A percentile compares a stretch with the other conserved stretches of the same genome.
Conservation (phyloP, 2,113 vertebrate species). For the Paramisgurnus dabryanus region DNA sequence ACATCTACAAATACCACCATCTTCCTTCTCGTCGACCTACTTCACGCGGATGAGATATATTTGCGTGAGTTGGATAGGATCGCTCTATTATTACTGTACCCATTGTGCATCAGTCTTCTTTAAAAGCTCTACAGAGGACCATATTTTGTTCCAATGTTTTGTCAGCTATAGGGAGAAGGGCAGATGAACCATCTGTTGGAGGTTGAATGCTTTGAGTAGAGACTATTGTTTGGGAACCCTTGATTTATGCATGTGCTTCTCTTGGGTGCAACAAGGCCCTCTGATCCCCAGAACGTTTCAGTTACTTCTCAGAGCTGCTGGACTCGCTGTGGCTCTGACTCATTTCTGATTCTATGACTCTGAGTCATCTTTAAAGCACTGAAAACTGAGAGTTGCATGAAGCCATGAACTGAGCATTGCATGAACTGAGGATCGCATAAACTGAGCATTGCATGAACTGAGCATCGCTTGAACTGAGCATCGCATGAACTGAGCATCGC, state of each 20-base stretch:
- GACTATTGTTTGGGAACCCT: constrained; percentile 46
- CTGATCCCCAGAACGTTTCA: constrained; percentile 23
- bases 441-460: too few relatives aligned
- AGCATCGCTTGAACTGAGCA: too few relatives aligned
- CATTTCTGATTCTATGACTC: constrained; percentile 3
- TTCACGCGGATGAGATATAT: not conserved
- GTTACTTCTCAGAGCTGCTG: constrained; percentile 17
- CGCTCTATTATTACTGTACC: constrained; percentile 28
- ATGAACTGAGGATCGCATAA: too few relatives aligned
- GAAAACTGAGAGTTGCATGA: not conserved
- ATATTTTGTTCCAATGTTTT: constrained; percentile 27
- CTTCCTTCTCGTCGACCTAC: not conserved
- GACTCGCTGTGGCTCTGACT: constrained; percentile 11
- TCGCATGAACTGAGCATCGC: too few relatives aligned
- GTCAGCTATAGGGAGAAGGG: constrained; percentile 25
- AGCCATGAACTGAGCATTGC: not conserved
- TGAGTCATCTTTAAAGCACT: constrained; percentile 1
- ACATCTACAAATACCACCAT: constrained; percentile 26
- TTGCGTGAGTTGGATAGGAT: not conserved
- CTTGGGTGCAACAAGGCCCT: constrained; percentile 30
- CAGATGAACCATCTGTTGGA: constrained; percentile 34
- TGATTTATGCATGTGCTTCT: constrained; percentile 51
- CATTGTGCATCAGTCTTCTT: constrained; percentile 39
- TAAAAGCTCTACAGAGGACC: constrained; percentile 32
- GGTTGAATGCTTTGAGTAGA: constrained; percentile 26